Evolutionary conservation across 2,797 vertebrate species (phyloP).

Genomic region (Enoplosus armatus): DNA sequence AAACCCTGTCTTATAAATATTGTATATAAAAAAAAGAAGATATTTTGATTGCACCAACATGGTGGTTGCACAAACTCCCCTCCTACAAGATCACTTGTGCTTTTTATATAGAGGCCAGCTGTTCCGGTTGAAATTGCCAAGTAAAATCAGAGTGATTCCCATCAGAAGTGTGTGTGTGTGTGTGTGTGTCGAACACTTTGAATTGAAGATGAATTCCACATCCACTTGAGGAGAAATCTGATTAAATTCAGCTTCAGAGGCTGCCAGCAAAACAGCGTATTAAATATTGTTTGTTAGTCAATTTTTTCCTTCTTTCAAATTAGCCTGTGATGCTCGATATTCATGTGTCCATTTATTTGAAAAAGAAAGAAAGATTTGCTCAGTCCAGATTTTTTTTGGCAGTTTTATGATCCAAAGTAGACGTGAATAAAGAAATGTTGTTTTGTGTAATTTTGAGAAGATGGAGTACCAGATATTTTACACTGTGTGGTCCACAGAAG

Average conservation of each 20-base stretch:
- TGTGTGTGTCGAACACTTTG: constrained; percentile 36
- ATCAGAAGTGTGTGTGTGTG: constrained; percentile 38
- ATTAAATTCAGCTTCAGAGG: constrained; percentile 38
- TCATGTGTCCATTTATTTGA: constrained; percentile 13
- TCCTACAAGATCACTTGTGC: constrained; percentile 48
- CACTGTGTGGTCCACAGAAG: neutral
- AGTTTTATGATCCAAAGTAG: constrained; percentile 18
- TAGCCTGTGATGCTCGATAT: constrained; percentile 13
- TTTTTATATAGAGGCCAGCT: constrained; percentile 53
- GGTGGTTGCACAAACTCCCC: constrained; percentile 9
- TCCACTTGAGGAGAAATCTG: constrained; percentile 42
- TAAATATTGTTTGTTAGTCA: constrained; percentile 10
- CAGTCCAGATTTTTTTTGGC: neutral
- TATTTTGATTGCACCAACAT: constrained; percentile 45
- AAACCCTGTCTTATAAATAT: constrained; percentile 20
- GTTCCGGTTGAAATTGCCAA: constrained; percentile 29
- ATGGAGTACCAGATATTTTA: neutral
- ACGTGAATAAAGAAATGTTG: neutral
- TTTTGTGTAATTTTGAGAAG: neutral
- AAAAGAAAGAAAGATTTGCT: constrained; percentile 22
- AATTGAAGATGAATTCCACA: constrained; percentile 43
- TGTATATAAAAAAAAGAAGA: constrained; percentile 56
- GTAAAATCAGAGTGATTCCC: constrained; percentile 36
- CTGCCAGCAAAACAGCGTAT: constrained; percentile 6
- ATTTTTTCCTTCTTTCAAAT: constrained; percentile 12